Conservation (phyloP, 2,113 vertebrate genomes). For the Centropus unirufus region DNA sequence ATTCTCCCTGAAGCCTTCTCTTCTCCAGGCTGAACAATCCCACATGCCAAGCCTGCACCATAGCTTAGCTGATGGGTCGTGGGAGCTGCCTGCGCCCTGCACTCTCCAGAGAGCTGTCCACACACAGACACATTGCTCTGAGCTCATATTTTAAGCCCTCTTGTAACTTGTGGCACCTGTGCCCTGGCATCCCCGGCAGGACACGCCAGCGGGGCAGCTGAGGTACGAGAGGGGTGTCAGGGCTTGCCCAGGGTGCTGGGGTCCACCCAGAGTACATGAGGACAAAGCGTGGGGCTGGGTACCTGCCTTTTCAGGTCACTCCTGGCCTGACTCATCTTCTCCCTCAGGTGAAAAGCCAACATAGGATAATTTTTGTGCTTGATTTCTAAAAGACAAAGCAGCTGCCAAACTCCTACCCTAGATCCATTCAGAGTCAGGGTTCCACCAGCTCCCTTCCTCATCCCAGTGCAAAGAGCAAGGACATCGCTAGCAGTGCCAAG, state of each 20-base stretch:
- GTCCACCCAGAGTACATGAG: neutral
- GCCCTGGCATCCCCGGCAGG: accelerated
- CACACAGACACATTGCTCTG: neutral
- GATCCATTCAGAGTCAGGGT: neutral
- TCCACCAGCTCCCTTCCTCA: neutral
- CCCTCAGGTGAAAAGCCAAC: neutral
- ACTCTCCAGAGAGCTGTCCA: neutral
- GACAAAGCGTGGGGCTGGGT: neutral
- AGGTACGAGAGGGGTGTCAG: accelerated
- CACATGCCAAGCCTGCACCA: too few species aligned
- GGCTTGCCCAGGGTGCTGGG: neutral
- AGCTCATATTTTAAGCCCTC: neutral
- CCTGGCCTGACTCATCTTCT: neutral
- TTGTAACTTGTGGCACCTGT: too few species aligned
- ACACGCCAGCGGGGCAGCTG: neutral
- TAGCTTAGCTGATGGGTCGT: neutral
- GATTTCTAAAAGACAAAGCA: neutral
- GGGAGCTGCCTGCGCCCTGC: neutral
- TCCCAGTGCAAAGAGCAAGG: neutral
- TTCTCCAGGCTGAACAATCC: too few species aligned
- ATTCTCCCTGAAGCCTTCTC: too few species aligned
- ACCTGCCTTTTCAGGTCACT: neutral
- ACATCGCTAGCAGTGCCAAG: neutral
- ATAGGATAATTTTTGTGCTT: neutral
- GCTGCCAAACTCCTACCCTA: neutral